Base-by-base conservation (phyloP, 2,113 vertebrate genomes). In the Callaeas wilsoni region DNA sequence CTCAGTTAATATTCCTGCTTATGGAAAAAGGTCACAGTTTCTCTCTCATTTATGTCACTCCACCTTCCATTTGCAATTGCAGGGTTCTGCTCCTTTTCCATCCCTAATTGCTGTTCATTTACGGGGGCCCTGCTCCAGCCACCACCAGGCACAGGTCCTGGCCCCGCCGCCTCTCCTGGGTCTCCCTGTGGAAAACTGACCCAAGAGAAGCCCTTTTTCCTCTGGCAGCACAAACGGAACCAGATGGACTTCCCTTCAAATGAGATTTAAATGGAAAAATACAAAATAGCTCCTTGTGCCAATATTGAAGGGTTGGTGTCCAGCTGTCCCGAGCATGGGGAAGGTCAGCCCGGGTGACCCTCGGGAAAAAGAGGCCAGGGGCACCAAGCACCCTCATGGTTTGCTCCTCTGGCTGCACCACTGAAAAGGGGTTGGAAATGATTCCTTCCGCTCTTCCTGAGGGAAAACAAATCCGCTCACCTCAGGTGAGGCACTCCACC, bases 231-330 rank as follows among this genome's bases (percentile, higher is more conserved):
- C 6, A 0, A 17, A 76, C 20, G 18, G 82, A 93, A 84, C 85
- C 85, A 91, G 94, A 95, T 91, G 95, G 94, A 73, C 92, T 44
- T 85, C 6, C 29, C 67, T 83, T 65, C 70, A 59, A 71, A 90
- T 22, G 44, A 75, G 81, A 93, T 92, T 90, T 93, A 90, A 93
- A 83, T 85, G 75, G 88, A 88, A 95, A 94, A 91, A 44, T 3
- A 96, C 82, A 91, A 87, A 94, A 21, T 12, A 87, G 94, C 75
- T 92, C 68, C 49, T 65, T 41, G 55, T 83, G 79, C 85, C 74
- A 56, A 5, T 37, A 37, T 0, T 7, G 70, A 82, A 33, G 78
- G 30, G 20, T 42, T 62, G 90, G 50, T 73, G 59, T 59, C 85
- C 90, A 88, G 85, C 95, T 94, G 92, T 79, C 94, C 88, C 1